phyloP scores from a whole-genome alignment of 2,797 vertebrate species.

The Sebastes diaconus region DNA sequence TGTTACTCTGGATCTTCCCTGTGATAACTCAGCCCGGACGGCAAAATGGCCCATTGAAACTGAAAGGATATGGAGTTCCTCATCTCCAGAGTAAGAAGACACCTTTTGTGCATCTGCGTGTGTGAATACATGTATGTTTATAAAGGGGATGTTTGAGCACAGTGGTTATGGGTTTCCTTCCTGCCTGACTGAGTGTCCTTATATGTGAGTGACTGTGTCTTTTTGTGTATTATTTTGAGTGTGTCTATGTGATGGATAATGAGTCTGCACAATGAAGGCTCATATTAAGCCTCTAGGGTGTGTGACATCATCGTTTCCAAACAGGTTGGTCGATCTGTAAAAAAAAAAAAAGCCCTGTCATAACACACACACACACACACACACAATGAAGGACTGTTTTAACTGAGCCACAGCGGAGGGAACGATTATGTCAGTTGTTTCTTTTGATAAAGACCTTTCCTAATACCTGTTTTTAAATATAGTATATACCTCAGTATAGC shows the following conservation, averaged over 20 bases:
- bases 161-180: slow-evolving; percentile 14
- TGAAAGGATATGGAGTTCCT: slow-evolving; percentile 34
- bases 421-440: slow-evolving; percentile 9
- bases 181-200: not conserved
- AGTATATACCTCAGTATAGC: not conserved
- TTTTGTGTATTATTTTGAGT: slow-evolving; percentile 15
- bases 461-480: not conserved
- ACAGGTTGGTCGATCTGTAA: slow-evolving; percentile 51
- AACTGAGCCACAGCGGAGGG: not conserved
- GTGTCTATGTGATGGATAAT: slow-evolving; percentile 52
- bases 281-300: slow-evolving; percentile 66
- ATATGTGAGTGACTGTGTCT: slow-evolving; percentile 9
- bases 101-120: slow-evolving; percentile 27
- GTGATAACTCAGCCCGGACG: slow-evolving; percentile 35
- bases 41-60: slow-evolving; percentile 35
- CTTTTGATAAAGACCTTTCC: slow-evolving; percentile 4
- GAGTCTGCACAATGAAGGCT: slow-evolving; percentile 60
- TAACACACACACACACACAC: slow-evolving; percentile 13
- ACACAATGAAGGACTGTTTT: slow-evolving; percentile 11
- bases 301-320: slow-evolving; percentile 73
- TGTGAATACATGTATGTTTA: slow-evolving; percentile 27
- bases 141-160: slow-evolving; percentile 17
- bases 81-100: slow-evolving; percentile 51
- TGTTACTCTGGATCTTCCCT: slow-evolving; percentile 34
- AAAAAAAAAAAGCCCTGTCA: slow-evolving; percentile 40